phyloP scores from a whole-genome alignment of 2,797 vertebrate species.

The Picus viridis region DNA sequence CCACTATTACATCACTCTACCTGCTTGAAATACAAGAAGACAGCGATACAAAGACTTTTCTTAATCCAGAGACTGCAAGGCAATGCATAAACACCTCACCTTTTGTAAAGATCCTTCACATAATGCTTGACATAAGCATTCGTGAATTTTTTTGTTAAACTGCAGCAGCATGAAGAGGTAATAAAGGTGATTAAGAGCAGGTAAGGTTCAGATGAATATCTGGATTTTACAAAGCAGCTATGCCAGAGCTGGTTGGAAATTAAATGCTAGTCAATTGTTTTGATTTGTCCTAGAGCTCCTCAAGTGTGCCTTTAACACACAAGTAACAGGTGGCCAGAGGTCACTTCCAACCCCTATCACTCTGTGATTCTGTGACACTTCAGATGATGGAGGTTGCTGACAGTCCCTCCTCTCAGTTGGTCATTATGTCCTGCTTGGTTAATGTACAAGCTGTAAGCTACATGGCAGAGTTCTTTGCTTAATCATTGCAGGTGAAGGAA shows the following conservation, averaged over 20 bases:
- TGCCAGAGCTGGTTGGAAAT: neutral
- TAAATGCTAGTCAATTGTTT: neutral
- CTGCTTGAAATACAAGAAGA: conserved; percentile 4
- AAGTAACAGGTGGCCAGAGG: neutral
- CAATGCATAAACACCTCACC: neutral
- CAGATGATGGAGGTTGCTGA: neutral
- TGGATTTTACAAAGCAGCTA: neutral
- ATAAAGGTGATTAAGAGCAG: neutral
- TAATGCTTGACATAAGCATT: neutral
- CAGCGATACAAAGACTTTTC: neutral
- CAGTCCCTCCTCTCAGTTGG: neutral
- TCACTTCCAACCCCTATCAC: too few species aligned
- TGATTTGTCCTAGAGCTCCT: neutral
- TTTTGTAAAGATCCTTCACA: neutral
- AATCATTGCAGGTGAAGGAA: neutral
- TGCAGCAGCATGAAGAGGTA: neutral
- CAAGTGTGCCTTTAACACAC: accelerated
- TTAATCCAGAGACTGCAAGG: neutral
- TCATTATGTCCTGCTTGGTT: neutral
- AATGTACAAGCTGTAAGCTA: neutral
- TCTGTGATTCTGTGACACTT: too few species aligned
- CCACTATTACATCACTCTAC: neutral
- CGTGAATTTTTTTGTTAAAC: neutral
- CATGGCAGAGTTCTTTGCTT: neutral
- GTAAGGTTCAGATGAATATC: neutral